Evolutionary conservation across 2,797 vertebrate species (phyloP), one percentile per base, ranked within the genome.

Genomic region (Ctenopoma multispine): DNA sequence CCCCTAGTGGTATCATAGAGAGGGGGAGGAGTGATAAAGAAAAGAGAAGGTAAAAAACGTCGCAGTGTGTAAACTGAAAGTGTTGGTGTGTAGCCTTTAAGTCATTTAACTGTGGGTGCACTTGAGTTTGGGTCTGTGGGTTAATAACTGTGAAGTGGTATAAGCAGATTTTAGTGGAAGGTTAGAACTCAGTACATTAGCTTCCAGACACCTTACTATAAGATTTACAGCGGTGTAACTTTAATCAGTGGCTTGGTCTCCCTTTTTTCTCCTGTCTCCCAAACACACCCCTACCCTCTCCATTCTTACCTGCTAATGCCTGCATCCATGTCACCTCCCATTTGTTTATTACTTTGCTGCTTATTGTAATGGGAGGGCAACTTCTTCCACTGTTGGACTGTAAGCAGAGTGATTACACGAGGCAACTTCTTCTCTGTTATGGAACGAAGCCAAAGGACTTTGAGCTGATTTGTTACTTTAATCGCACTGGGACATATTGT

Each of bases 121-220:
- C 58, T 73, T 72, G 38, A 72, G 46, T 78, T 64, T 70, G 34
- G 69, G 50, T 67, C n/a, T 63, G 47, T 1, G 36, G 79, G 80
- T 85, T 84, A 85, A 87, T 80, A 75, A 63, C 80, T 75, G 67
- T 81, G 60, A 85, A 87, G 81, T 81, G 71, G 74, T 46, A 62
- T 80, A 64, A 81, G 79, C 36, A 66, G 71, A 58, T 63, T 78
- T 78, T 69, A 83, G 72, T 72, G 69, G 57, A 58, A 73, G 72
- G 77, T 75, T 84, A 83, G 72, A 70, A 74, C 77, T 76, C 63
- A 81, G 76, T 74, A 80, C 73, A 79, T 84, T 61, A 81, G 54
- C 46, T 34, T 53, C 36, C 41, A 54, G 71, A 53, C 69, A 64
- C 69, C 58, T 8, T 5, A 57, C 61, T 72, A 36, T 41, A 41